Percentiles rank a stretch among this genome's conserved stretches.
Evolutionary conservation across 1,140 invertebrate genomes (phyloP).

Genomic region (Trichonephila inaurata): DNA sequence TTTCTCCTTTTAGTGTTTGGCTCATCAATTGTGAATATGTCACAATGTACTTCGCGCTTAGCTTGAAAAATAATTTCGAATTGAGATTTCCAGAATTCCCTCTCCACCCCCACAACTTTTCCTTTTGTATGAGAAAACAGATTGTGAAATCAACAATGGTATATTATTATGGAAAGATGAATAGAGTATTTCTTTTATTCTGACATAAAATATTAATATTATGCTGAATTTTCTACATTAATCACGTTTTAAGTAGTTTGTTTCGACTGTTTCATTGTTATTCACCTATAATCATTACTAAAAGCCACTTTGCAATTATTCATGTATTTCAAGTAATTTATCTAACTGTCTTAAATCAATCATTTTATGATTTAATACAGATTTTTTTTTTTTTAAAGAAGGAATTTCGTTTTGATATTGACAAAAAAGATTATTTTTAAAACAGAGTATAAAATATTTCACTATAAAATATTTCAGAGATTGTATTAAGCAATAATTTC

Average conservation of each 20-base stretch:
- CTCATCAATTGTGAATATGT: constrained; percentile 70
- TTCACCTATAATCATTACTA: not conserved
- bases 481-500: too few relatives aligned
- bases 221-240: constrained; percentile 9
- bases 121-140: not conserved
- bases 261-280: not conserved
- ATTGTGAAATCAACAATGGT: constrained; percentile 6
- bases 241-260: constrained; percentile 13
- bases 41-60: constrained; percentile 5
- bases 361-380: too few relatives aligned
- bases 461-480: too few relatives aligned
- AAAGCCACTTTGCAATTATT: not conserved
- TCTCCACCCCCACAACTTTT: not conserved
- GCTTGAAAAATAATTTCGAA: constrained; percentile 46
- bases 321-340: not conserved
- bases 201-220: not conserved
- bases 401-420: too few relatives aligned
- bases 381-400: too few relatives aligned
- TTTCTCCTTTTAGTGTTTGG: not conserved
- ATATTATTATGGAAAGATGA: constrained; percentile 15
- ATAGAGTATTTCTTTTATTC: not conserved
- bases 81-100: not conserved
- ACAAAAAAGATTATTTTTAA: too few relatives aligned
- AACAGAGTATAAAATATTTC: too few relatives aligned
- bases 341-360: too few relatives aligned